Percentiles rank a stretch among this genome's conserved stretches.
Conservation (phyloP, 53 echinoderm and acorn worm genomes). For the Actinopyga echinites region DNA sequence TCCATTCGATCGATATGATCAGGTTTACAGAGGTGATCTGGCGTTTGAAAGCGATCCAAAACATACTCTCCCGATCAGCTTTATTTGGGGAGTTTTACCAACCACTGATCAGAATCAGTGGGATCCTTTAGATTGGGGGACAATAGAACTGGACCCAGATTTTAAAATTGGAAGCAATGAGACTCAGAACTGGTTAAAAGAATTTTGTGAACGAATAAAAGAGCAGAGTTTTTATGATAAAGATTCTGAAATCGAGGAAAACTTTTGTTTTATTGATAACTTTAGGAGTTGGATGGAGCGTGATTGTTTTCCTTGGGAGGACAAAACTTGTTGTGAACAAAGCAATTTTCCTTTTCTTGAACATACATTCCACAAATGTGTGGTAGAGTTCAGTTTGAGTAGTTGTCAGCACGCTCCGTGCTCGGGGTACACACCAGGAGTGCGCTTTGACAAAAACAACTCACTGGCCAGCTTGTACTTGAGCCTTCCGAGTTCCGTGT, state of each 20-base stretch:
- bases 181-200: constrained; percentile 66
- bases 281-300: constrained; percentile 52
- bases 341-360: constrained; percentile 32
- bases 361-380: constrained; percentile 25
- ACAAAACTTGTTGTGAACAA: constrained; percentile 60
- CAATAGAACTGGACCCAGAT: constrained; percentile 40
- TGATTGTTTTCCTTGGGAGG: constrained; percentile 44
- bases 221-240: constrained; percentile 60
- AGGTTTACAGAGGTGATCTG: constrained; percentile 44
- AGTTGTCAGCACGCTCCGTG: constrained; percentile 5
- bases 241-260: neutral
- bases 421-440: constrained; percentile 14
- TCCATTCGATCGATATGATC: constrained; percentile 70
- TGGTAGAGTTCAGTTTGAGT: neutral
- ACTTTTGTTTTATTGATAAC: constrained; percentile 68
- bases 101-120: constrained; percentile 67
- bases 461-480: constrained; percentile 26
- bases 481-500: constrained; percentile 22
- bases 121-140: constrained; percentile 71
- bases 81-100: constrained; percentile 68
- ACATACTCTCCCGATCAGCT: constrained; percentile 45
- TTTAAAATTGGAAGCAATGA: constrained; percentile 64
- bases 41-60: constrained; percentile 57
- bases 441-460: constrained; percentile 39
- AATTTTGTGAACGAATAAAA: constrained; percentile 62